phyloP scores from a whole-genome alignment of 2,113 vertebrate genomes.

The Crotalus tigris region DNA sequence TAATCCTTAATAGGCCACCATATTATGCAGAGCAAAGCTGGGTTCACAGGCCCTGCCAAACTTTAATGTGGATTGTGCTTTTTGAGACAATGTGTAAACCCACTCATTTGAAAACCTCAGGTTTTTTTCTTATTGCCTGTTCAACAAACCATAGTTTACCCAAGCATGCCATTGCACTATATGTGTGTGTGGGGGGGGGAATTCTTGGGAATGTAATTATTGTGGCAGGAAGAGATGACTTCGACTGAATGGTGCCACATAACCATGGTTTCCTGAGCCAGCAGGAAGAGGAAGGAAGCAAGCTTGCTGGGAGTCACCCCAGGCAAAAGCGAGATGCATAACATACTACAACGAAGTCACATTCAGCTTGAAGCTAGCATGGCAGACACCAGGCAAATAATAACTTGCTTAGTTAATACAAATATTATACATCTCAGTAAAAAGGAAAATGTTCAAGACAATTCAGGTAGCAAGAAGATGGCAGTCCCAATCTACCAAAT shows the following conservation, averaged over 20 bases:
- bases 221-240: neutral
- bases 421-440: neutral
- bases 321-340: neutral
- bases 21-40: neutral
- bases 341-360: neutral
- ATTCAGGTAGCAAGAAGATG: neutral
- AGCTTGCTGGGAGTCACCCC: neutral
- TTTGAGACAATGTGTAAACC: neutral
- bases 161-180: neutral
- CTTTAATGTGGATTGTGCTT: neutral
- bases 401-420: neutral
- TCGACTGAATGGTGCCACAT: neutral
- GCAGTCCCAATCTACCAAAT: neutral
- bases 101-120: neutral
- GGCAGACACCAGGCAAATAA: neutral
- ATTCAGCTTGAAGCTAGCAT: neutral
- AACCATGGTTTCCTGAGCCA: neutral
- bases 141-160: neutral
- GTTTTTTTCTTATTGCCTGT: neutral
- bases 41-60: neutral
- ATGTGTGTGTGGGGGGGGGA: too few species aligned
- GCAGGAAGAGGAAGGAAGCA: neutral
- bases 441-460: neutral
- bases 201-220: neutral
- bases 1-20: neutral